Evolutionary conservation across 1,140 invertebrate genomes (phyloP).

Genomic region (Trichoplusia ni): DNA sequence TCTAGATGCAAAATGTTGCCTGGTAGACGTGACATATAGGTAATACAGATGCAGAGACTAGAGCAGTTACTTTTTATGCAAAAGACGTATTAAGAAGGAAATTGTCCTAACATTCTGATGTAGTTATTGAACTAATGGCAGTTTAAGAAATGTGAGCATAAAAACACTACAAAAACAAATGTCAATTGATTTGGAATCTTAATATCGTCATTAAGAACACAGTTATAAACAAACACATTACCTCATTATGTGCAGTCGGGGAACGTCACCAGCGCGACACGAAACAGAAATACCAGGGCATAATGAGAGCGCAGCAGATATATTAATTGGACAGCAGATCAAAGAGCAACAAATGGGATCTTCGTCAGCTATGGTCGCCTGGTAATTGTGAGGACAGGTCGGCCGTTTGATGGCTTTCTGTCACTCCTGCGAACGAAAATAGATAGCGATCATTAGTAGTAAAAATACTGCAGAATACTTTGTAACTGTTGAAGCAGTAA

Average conservation of each 20-base stretch:
- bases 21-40: too few relatives aligned
- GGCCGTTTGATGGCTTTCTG: constrained; percentile 40
- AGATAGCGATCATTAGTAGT: constrained; percentile 5
- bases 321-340: constrained; percentile 58
- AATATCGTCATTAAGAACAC: too few relatives aligned
- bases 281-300: constrained; percentile 52
- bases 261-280: constrained; percentile 41
- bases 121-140: too few relatives aligned
- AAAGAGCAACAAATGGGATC: constrained; percentile 51
- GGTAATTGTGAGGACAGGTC: constrained; percentile 47
- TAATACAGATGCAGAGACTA: too few relatives aligned
- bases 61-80: too few relatives aligned
- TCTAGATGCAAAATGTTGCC: too few relatives aligned
- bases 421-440: constrained; percentile 11
- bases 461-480: constrained; percentile 3
- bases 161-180: too few relatives aligned
- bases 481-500: too few relatives aligned
- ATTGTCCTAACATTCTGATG: too few relatives aligned
- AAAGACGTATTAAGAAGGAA: too few relatives aligned
- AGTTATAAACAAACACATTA: constrained; percentile 7
- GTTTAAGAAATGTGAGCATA: too few relatives aligned
- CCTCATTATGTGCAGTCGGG: constrained; percentile 5
- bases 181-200: too few relatives aligned
- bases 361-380: constrained; percentile 44
- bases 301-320: constrained; percentile 49